These are phyloP conservation scores for Malacosoma neustria DNA, from an alignment of 2,888 invertebrate genomes.

Conservation along the genomic window DNA sequence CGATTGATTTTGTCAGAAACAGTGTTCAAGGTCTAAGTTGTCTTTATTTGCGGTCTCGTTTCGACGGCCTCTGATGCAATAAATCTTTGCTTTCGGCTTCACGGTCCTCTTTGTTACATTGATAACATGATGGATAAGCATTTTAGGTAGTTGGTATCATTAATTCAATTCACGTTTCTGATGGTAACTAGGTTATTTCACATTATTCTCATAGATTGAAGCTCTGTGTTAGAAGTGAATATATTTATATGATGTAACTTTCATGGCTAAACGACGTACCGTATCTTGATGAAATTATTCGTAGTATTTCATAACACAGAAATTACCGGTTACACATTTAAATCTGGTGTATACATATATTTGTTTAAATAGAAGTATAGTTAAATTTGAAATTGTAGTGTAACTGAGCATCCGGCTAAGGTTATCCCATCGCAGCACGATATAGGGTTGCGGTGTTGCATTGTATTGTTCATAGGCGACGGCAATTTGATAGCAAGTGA, in stretches of 20 bases:
- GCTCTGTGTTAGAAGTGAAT: conserved; percentile 9
- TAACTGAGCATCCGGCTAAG: too few species aligned
- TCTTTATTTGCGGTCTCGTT: conserved; percentile 73
- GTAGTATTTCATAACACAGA: too few species aligned
- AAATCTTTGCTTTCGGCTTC: conserved; percentile 62
- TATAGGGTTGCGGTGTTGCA: too few species aligned
- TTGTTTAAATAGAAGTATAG: too few species aligned
- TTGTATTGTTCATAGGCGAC: too few species aligned
- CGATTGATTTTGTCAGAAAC: conserved; percentile 74
- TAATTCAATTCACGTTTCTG: conserved; percentile 45
- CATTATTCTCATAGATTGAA: conserved; percentile 18
- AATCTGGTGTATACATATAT: too few species aligned
- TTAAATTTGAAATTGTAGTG: too few species aligned
- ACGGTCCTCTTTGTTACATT: conserved; percentile 63
- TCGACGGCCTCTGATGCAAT: conserved; percentile 69
- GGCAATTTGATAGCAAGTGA: conserved; percentile 4
- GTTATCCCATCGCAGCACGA: too few species aligned
- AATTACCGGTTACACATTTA: too few species aligned
- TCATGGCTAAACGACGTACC: neutral
- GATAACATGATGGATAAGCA: conserved; percentile 63
- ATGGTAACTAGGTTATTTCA: conserved; percentile 31
- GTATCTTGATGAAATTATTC: too few species aligned
- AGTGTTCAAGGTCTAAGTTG: conserved; percentile 69
- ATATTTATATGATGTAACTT: neutral
- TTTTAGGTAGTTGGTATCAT: conserved; percentile 45